These are phyloP conservation scores for Drosophila pandora DNA, from an alignment of 1,140 invertebrate genomes.

Conservation along the genomic window DNA sequence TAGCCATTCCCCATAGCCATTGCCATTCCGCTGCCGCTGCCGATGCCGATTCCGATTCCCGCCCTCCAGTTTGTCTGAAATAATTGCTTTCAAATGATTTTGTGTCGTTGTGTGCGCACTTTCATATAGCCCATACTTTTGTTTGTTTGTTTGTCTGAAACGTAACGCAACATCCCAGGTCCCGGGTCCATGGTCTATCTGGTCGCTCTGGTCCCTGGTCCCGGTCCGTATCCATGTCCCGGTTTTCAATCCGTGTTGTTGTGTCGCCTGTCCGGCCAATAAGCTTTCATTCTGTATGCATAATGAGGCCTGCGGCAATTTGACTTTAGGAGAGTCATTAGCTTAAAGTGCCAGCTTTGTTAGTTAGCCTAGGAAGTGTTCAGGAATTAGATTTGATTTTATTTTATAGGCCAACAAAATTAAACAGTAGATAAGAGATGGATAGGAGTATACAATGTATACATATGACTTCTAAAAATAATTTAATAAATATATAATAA, in stretches of 20 bases:
- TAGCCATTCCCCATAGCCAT: not conserved
- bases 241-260: slow-evolving; percentile 18
- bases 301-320: slow-evolving; percentile 74
- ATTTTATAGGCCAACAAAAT: slow-evolving; percentile 18
- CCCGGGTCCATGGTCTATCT: slow-evolving; percentile 33
- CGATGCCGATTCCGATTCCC: not conserved
- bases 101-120: slow-evolving; percentile 75
- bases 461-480: no score
- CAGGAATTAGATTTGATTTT: slow-evolving; percentile 4
- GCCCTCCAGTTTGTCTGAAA: slow-evolving; percentile 40
- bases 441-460: not conserved
- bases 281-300: slow-evolving; percentile 75
- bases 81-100: slow-evolving; percentile 82
- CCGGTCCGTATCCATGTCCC: slow-evolving; percentile 4
- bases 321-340: slow-evolving; percentile 64
- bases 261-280: slow-evolving; percentile 53
- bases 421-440: not conserved
- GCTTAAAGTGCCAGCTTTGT: slow-evolving; percentile 53
- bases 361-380: slow-evolving; percentile 14
- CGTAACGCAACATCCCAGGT: slow-evolving; percentile 34
- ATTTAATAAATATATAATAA: no score
- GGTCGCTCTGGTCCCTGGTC: not conserved
- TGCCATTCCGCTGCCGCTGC: not conserved
- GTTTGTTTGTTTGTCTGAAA: slow-evolving; percentile 36
- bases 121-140: slow-evolving; percentile 64